Conservation (phyloP, 2,113 vertebrate species). For the Carassius gibelio region DNA sequence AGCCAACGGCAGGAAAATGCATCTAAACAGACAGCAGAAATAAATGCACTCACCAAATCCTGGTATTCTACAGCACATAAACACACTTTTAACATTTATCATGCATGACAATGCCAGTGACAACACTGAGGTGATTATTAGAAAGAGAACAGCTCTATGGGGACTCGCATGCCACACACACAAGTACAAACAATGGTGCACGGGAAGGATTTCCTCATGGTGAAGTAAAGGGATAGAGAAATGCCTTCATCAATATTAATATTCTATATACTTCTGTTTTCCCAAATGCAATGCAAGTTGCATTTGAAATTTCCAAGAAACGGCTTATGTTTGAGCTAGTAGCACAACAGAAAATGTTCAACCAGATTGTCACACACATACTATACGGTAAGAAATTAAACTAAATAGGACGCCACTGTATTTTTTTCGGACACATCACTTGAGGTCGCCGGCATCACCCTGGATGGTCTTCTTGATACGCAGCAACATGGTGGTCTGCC, state of each 20-base stretch:
- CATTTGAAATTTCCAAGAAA: constrained; percentile 27
- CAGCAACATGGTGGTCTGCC: constrained; percentile 97
- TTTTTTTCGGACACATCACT: constrained; percentile 71
- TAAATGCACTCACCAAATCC: constrained; percentile 39
- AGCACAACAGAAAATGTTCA: constrained; percentile 39
- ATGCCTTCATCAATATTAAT: constrained; percentile 37
- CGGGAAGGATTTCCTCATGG: constrained; percentile 10
- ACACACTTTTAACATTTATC: constrained; percentile 41
- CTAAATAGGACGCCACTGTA: constrained; percentile 2
- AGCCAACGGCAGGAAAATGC: constrained; percentile 7
- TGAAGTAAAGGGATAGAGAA: constrained; percentile 46
- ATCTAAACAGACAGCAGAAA: constrained; percentile 20
- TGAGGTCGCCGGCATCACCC: constrained; percentile 88
- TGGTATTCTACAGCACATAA: constrained; percentile 22
- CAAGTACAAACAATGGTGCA: constrained; percentile 24
- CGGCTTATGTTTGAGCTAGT: constrained; percentile 37
- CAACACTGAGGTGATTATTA: constrained; percentile 35
- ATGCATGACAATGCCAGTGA: constrained; percentile 48
- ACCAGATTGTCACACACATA: constrained; percentile 54
- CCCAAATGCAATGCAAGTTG: constrained; percentile 14
- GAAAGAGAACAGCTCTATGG: constrained; percentile 35
- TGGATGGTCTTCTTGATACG: constrained; percentile 97
- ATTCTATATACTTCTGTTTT: constrained; percentile 35
- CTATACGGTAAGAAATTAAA: constrained; percentile 32
- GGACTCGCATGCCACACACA: constrained; percentile 49